These are phyloP conservation scores for Drosophila putrida DNA, from an alignment of 2,888 invertebrate species.

Conservation along the genomic window DNA sequence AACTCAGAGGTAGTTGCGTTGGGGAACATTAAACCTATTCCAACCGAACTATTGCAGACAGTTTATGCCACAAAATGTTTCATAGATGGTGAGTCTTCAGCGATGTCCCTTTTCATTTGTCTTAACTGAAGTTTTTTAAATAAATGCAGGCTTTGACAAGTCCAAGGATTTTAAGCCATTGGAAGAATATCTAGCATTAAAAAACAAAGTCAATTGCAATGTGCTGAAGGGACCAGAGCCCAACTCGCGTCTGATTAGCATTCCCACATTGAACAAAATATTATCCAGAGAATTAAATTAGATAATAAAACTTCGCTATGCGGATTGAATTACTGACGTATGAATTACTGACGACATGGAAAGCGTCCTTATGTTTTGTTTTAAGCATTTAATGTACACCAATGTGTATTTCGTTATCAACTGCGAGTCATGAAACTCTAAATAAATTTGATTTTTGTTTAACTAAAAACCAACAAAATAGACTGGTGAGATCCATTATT, in stretches of 20 bases:
- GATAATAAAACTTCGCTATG: not conserved
- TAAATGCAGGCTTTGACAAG: conserved; percentile 50
- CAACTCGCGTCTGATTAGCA: conserved; percentile 40
- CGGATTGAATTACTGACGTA: not conserved
- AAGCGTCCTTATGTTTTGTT: conserved; percentile 7
- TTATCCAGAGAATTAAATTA: conserved; percentile 11
- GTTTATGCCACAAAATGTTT: conserved; percentile 55
- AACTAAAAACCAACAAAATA: too few species aligned
- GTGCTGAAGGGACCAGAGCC: conserved; percentile 47
- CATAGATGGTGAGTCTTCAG: conserved; percentile 47
- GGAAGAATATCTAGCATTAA: conserved; percentile 26
- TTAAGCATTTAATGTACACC: conserved; percentile 1
- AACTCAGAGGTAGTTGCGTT: conserved; percentile 44
- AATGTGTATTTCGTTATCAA: not conserved
- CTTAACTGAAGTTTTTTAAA: not conserved
- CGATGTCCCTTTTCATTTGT: not conserved
- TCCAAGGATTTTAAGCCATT: conserved; percentile 36
- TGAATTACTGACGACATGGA: conserved; percentile 17
- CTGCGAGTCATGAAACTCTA: not conserved
- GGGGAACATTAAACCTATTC: conserved; percentile 48
- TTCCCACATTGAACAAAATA: conserved; percentile 42
- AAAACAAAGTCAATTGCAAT: conserved; percentile 14
- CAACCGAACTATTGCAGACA: not conserved
- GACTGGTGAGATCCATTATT: conserved; percentile 14
- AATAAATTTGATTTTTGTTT: conserved; percentile 10